Evolutionary conservation across 2,797 vertebrate genomes (phyloP), one percentile per base, ranked within the genome.

Genomic region (Acipenser ruthenus): DNA sequence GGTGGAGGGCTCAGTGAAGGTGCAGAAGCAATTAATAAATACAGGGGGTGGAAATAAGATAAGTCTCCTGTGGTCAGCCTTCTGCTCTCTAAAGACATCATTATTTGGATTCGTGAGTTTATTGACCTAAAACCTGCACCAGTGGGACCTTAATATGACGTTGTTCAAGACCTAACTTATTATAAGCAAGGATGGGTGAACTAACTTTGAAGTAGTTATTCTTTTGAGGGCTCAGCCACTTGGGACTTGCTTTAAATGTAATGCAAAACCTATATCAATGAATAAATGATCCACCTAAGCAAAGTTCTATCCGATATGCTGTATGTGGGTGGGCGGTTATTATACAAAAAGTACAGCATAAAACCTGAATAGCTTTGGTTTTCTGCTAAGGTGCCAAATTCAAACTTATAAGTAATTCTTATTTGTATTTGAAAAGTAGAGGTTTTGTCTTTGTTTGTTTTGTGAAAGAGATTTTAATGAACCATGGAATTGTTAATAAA

Each of bases 171-270:
- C 76, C 79, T 74, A 81, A 74, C 64, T 71, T 76, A 37, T 37
- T 37, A 74, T 68, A 78, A 85, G 80, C 74, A 76, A 79, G 80
- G 80, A 78, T 80, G 82, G 82, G 84, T 87, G 84, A 90, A 90
- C 89, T 87, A 86, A 86, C 86, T 90, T 90, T 90, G 88, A 91
- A 85, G 86, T 89, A 75, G 72, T 83, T 88, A 85, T 86, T 78
- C 83, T 85, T 87, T 88, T 87, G 85, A 90, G 86, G 85, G 82
- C 87, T 86, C 84, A 87, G 80, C 80, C 87, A 83, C 82, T 72
- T 70, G 85, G 76, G 88, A 86, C 84, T 87, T 82, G 77, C 86
- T 85, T 37, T 37, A 37, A 62, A 37, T 62, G 18, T 37, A 62
- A 62, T 58, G 12, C 12, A 13, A 13, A 86, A 83, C 80, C 81